These are phyloP conservation scores for Bagarius yarrelli DNA, from an alignment of 2,113 vertebrate species.

Conservation along the genomic window DNA sequence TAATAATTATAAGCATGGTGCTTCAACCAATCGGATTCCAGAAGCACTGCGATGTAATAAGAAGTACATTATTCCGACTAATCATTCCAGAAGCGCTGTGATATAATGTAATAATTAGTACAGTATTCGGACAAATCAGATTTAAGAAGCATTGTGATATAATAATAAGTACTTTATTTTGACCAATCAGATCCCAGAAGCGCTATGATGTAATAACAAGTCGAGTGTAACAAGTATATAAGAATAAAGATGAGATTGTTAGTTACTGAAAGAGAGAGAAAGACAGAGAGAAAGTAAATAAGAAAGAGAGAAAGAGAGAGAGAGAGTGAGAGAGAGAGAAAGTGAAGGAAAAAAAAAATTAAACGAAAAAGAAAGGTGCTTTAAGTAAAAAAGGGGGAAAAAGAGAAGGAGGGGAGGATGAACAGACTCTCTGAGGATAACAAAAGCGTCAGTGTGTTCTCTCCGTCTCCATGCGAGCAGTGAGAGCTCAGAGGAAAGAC, in stretches of 20 bases:
- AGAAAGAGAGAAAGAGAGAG: not conserved
- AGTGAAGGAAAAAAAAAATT: not conserved
- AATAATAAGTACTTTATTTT: not conserved
- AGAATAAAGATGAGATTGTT: not conserved
- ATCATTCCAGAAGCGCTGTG: not conserved
- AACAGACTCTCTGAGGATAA: conserved; percentile 81
- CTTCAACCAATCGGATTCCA: not conserved
- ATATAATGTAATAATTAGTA: not conserved
- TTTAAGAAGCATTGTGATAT: too few species aligned
- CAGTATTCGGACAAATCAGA: too few species aligned
- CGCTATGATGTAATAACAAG: not conserved
- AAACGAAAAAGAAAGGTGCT: not conserved
- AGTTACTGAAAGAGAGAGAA: not conserved
- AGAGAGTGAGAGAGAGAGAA: not conserved
- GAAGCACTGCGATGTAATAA: not conserved
- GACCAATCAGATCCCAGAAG: not conserved
- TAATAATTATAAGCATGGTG: too few species aligned
- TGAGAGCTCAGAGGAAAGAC: conserved; percentile 97
- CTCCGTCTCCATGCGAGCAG: conserved; percentile 95
- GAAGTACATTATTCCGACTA: too few species aligned
- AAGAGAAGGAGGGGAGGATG: conserved; percentile 53
- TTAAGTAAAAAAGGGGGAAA: conserved; percentile 33
- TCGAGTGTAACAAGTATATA: not conserved
- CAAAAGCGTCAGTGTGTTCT: conserved; percentile 95
- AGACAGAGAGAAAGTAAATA: not conserved